Evolutionary conservation across 1,140 invertebrate genomes (phyloP).

Genomic region (Drepana arcuata): DNA sequence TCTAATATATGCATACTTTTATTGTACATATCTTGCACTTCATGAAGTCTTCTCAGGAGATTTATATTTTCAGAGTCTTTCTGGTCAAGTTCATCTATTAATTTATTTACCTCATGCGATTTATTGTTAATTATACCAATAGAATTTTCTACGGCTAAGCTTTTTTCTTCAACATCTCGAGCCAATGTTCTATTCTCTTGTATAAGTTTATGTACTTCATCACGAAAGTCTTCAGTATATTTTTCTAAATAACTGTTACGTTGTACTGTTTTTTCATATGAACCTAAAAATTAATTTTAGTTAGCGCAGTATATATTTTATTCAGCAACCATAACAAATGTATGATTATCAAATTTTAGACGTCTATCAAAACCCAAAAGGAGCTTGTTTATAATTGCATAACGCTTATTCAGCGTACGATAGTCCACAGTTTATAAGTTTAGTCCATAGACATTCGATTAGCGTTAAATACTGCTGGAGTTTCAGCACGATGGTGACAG

Average conservation of each 20-base stretch:
- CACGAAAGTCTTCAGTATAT: constrained; percentile 26
- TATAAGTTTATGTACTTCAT: constrained; percentile 26
- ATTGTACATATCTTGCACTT: constrained; percentile 22
- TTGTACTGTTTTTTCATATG: constrained; percentile 33
- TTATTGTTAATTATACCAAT: constrained; percentile 36
- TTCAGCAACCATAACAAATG: too few species aligned
- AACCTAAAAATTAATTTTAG: constrained; percentile 23
- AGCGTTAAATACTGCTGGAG: too few species aligned
- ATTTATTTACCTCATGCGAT: constrained; percentile 38
- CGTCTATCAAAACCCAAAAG: too few species aligned
- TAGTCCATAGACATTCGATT: too few species aligned
- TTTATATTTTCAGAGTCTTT: constrained; percentile 28
- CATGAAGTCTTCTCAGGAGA: constrained; percentile 25
- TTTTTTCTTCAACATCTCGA: constrained; percentile 31
- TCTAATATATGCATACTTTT: constrained; percentile 25
- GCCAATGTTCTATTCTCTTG: constrained; percentile 26
- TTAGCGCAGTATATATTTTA: too few species aligned
- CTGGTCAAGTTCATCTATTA: constrained; percentile 30
- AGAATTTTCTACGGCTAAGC: constrained; percentile 31
- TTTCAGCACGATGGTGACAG: too few species aligned
- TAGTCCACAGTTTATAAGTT: too few species aligned
- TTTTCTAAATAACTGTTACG: constrained; percentile 37
- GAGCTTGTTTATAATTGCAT: too few species aligned
- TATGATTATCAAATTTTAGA: too few species aligned
- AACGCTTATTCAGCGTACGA: too few species aligned